Evolutionary conservation across 2,113 vertebrate genomes (phyloP).

Genomic region (Malurus cyaneus): DNA sequence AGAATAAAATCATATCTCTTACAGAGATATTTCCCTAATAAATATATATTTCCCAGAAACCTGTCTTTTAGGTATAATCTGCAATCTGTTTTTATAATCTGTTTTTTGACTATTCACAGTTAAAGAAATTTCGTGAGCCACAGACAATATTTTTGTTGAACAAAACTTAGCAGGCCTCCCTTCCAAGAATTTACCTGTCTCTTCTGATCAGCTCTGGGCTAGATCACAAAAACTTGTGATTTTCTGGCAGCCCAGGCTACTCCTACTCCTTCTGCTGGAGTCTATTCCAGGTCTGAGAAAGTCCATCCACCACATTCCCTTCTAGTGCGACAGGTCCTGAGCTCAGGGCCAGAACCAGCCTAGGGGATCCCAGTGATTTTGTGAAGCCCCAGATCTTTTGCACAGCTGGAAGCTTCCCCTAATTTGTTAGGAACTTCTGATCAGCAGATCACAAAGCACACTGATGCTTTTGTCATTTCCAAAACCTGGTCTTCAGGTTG

Average conservation of each 20-base stretch:
- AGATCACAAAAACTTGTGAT: neutral
- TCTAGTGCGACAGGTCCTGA: neutral
- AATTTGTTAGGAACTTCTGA: neutral
- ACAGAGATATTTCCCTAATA: neutral
- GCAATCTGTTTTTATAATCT: neutral
- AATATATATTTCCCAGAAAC: neutral
- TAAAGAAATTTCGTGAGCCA: neutral
- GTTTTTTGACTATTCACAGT: neutral
- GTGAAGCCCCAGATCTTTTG: neutral
- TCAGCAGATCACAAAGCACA: neutral
- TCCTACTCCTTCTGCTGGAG: neutral
- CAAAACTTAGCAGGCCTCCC: neutral
- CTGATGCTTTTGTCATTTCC: neutral
- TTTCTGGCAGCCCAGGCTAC: neutral
- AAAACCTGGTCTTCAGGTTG: neutral
- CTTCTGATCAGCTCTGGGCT: neutral
- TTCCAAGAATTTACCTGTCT: neutral
- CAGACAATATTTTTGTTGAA: neutral
- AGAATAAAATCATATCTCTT: neutral
- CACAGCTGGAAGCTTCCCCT: neutral
- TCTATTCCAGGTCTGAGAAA: neutral
- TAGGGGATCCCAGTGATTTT: fast-evolving
- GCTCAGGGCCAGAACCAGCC: neutral
- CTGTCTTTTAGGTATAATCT: neutral
- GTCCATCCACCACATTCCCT: neutral